phyloP scores from a whole-genome alignment of 2,113 vertebrate genomes.

The Podocnemis expansa region DNA sequence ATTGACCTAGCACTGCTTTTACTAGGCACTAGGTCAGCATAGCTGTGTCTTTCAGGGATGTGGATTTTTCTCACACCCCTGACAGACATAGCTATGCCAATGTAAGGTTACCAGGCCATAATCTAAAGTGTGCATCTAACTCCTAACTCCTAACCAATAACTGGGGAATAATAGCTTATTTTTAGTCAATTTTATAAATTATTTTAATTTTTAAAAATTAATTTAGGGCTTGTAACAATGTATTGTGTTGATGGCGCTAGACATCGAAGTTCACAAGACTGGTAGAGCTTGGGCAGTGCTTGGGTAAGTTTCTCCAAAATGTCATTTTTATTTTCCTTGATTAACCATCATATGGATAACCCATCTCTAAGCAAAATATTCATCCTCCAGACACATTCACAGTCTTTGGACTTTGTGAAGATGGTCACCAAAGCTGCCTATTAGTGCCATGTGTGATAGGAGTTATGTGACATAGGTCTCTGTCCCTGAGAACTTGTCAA shows the following conservation, averaged over 20 bases:
- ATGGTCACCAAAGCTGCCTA: background rate
- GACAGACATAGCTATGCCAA: too few relatives aligned
- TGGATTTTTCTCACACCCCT: too few relatives aligned
- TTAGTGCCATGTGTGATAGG: background rate
- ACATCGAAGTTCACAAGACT: background rate
- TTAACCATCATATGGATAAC: rapidly evolving
- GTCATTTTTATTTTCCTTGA: background rate
- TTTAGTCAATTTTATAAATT: background rate
- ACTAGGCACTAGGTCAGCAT: too few relatives aligned
- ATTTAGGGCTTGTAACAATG: background rate
- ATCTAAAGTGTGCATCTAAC: background rate
- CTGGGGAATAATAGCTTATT: background rate
- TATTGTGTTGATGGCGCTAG: background rate
- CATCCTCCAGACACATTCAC: background rate
- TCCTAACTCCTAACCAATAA: background rate
- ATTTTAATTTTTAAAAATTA: background rate
- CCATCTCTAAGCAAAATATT: background rate
- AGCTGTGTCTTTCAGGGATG: too few relatives aligned
- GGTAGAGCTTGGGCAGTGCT: rapidly evolving
- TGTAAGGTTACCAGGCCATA: too few relatives aligned
- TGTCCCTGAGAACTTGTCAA: background rate
- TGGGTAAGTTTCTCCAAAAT: background rate
- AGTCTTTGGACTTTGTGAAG: background rate
- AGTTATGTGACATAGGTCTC: background rate
- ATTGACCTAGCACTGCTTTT: too few relatives aligned